A percentile compares a stretch with the other conserved stretches of the same genome.
phyloP scores from a whole-genome alignment of 2,888 invertebrate genomes.

The Eubasilissa splendida region DNA sequence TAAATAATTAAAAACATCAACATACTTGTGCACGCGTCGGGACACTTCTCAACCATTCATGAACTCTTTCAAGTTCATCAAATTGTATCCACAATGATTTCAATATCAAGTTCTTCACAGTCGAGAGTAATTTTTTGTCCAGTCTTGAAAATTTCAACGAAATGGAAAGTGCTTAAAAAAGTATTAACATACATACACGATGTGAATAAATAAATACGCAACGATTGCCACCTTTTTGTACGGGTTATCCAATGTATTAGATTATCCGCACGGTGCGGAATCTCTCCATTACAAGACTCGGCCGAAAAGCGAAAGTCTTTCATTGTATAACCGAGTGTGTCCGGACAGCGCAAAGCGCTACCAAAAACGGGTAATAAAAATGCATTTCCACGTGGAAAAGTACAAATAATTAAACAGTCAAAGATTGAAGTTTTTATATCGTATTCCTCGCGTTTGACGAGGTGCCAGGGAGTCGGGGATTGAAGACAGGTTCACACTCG shows the following conservation, averaged over 20 bases:
- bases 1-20: no score
- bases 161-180: conserved; percentile 10
- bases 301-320: conserved; percentile 33
- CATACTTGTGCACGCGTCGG: no score
- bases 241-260: neutral
- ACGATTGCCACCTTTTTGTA: neutral
- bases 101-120: conserved; percentile 18
- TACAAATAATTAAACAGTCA: neutral
- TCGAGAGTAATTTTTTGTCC: neutral
- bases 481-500: neutral
- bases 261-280: neutral
- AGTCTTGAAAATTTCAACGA: neutral
- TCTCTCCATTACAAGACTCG: neutral
- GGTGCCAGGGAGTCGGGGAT: neutral
- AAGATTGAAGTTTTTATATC: neutral
- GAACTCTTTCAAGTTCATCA: neutral
- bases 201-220: neutral
- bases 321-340: conserved; percentile 26
- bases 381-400: neutral
- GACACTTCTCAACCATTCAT: no score
- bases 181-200: neutral
- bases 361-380: neutral
- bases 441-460: neutral
- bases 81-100: neutral
- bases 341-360: neutral